phyloP scores from a whole-genome alignment of 2,888 invertebrate species.

The Sesamia inferens region DNA sequence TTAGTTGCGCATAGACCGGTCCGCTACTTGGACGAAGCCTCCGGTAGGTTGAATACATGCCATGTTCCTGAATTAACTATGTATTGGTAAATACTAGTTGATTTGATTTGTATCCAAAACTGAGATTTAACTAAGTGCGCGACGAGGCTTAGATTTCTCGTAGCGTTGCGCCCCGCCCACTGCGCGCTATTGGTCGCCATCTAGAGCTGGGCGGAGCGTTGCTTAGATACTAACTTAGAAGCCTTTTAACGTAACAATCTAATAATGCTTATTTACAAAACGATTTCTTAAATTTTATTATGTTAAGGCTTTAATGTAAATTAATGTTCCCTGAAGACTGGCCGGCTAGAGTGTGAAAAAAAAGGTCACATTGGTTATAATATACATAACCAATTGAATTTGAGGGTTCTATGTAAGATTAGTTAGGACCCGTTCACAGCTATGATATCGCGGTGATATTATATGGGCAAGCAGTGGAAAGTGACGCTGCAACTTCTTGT shows the following conservation, averaged over 20 bases:
- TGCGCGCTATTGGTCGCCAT: slow-evolving; percentile 82
- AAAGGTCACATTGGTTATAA: not conserved
- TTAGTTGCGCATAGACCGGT: slow-evolving; percentile 71
- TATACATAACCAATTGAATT: not conserved
- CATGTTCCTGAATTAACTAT: slow-evolving; percentile 18
- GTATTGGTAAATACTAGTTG: slow-evolving; percentile 19
- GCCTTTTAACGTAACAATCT: slow-evolving; percentile 73
- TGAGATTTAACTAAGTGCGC: slow-evolving; percentile 61
- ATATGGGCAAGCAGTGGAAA: not conserved
- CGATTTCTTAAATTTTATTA: slow-evolving; percentile 20
- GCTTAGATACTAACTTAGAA: slow-evolving; percentile 87
- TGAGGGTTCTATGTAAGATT: not conserved
- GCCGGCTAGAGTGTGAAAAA: not conserved
- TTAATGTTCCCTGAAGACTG: slow-evolving; percentile 15
- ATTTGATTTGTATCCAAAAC: slow-evolving; percentile 50
- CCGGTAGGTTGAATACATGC: slow-evolving; percentile 15
- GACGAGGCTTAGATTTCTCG: slow-evolving; percentile 81
- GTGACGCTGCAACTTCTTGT: not conserved
- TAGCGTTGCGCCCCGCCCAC: slow-evolving; percentile 82
- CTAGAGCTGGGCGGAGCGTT: slow-evolving; percentile 85
- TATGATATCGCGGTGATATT: not conserved
- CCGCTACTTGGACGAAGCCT: slow-evolving; percentile 33
- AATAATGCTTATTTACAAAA: slow-evolving; percentile 63
- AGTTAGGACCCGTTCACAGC: not conserved
- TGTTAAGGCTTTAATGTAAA: slow-evolving; percentile 23